Evolutionary conservation across 1,140 invertebrate genomes (phyloP).

Genomic region (Elysia chlorotica): DNA sequence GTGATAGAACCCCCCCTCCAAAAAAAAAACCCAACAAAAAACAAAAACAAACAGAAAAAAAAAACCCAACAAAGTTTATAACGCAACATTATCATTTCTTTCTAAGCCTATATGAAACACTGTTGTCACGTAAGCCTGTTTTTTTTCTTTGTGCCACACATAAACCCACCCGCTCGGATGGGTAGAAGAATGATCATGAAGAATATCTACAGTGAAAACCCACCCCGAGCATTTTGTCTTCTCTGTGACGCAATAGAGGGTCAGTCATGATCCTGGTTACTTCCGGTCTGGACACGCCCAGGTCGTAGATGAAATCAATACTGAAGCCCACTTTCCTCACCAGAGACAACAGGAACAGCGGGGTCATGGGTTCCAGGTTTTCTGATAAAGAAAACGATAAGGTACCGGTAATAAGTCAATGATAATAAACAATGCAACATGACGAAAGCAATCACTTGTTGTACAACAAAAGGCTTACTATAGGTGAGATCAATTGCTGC

Average conservation of each 20-base stretch:
- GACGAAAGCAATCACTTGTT: too few relatives aligned
- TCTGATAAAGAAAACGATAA: too few relatives aligned
- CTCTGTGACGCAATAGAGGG: not conserved
- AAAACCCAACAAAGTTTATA: not conserved
- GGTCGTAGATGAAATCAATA: constrained; percentile 13
- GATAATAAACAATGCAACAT: too few relatives aligned
- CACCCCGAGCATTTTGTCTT: constrained; percentile 27
- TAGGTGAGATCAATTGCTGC: too few relatives aligned
- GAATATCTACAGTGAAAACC: not conserved
- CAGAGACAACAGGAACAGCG: not conserved
- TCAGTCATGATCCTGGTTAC: constrained; percentile 16
- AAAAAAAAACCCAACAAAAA: not conserved
- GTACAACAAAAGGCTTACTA: too few relatives aligned
- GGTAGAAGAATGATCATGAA: too few relatives aligned
- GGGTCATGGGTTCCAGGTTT: constrained; percentile 19
- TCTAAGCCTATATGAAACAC: not conserved
- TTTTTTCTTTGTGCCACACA: not conserved
- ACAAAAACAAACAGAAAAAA: not conserved
- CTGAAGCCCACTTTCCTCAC: constrained; percentile 1
- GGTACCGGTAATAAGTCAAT: too few relatives aligned
- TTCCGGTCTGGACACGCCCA: constrained; percentile 24
- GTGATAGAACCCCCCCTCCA: too few relatives aligned
- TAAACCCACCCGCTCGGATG: too few relatives aligned
- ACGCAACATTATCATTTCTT: not conserved
- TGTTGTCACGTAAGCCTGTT: not conserved